Evolutionary conservation across 2,888 invertebrate genomes (phyloP).

Genomic region (Coelinius sp.): DNA sequence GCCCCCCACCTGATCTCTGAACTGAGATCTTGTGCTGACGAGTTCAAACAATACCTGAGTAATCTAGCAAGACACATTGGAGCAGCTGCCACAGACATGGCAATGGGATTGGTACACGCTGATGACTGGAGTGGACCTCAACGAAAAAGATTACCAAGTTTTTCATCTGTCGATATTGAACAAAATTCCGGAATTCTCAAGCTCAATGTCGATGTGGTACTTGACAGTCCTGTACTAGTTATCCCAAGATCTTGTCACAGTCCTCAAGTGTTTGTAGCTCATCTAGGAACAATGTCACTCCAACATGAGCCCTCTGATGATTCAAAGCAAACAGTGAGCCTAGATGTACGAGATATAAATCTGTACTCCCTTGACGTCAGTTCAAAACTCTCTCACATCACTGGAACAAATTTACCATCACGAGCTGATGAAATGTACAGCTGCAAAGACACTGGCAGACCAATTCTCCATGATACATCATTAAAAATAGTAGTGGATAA

Average conservation of each 20-base stretch:
- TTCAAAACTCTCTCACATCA: constrained; percentile 55
- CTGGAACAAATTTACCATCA: constrained; percentile 68
- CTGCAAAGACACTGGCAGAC: constrained; percentile 82
- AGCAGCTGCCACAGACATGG: constrained; percentile 94
- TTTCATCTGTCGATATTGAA: constrained; percentile 69
- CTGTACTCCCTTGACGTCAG: constrained; percentile 82
- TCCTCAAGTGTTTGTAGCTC: constrained; percentile 89
- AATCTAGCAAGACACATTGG: constrained; percentile 89
- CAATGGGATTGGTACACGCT: constrained; percentile 88
- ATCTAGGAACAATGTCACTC: constrained; percentile 88
- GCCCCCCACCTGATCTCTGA: constrained; percentile 89
- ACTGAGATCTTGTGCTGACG: constrained; percentile 88
- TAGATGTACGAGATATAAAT: constrained; percentile 90
- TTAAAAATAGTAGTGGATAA: constrained; percentile 80
- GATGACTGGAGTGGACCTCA: constrained; percentile 72
- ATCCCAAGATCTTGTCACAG: constrained; percentile 85
- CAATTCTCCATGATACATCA: constrained; percentile 91
- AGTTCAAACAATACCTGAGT: constrained; percentile 90
- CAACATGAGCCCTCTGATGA: constrained; percentile 65
- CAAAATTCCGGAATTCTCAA: constrained; percentile 54
- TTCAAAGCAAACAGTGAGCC: constrained; percentile 60
- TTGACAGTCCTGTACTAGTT: constrained; percentile 94
- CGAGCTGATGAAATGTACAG: constrained; percentile 82
- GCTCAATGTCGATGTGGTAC: constrained; percentile 80
- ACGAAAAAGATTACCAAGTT: constrained; percentile 71